A percentile compares a stretch with the other conserved stretches of the same genome.
Evolutionary conservation across 2,888 invertebrate genomes (phyloP).

Genomic region (Acleris literana): DNA sequence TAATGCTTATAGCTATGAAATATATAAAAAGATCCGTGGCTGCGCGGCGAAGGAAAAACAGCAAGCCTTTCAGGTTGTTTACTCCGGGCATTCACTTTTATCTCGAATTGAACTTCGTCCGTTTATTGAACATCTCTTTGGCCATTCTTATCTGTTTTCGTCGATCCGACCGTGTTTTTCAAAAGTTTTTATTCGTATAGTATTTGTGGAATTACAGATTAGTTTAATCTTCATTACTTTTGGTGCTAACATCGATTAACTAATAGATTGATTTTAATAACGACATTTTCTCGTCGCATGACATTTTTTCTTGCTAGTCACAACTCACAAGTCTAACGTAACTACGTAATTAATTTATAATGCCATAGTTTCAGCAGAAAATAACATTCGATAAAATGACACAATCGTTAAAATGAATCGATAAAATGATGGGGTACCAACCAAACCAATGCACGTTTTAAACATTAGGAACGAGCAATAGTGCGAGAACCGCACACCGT

Average conservation of each 20-base stretch:
- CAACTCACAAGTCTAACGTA: too few species aligned
- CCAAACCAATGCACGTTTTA: too few species aligned
- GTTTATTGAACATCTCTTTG: background rate
- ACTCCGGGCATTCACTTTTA: slow-evolving; percentile 11
- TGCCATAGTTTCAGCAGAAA: too few species aligned
- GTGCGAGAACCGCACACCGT: background rate
- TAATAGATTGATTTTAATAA: background rate
- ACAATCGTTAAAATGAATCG: too few species aligned
- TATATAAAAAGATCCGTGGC: background rate
- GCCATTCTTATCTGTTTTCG: background rate
- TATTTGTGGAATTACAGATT: background rate
- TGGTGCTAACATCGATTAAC: background rate
- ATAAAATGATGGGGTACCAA: too few species aligned
- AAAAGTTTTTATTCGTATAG: too few species aligned
- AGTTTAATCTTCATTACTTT: background rate
- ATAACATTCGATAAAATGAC: too few species aligned
- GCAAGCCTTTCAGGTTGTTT: slow-evolving; percentile 11
- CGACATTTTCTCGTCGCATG: too few species aligned
- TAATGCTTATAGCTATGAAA: too few species aligned
- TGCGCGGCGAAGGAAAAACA: slow-evolving; percentile 8
- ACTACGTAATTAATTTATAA: too few species aligned
- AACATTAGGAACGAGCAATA: too few species aligned
- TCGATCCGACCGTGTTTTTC: background rate
- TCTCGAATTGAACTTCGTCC: slow-evolving; percentile 14
- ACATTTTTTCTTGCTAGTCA: too few species aligned